phyloP scores from a whole-genome alignment of 2,797 vertebrate species.

The Fistularia commersonii region DNA sequence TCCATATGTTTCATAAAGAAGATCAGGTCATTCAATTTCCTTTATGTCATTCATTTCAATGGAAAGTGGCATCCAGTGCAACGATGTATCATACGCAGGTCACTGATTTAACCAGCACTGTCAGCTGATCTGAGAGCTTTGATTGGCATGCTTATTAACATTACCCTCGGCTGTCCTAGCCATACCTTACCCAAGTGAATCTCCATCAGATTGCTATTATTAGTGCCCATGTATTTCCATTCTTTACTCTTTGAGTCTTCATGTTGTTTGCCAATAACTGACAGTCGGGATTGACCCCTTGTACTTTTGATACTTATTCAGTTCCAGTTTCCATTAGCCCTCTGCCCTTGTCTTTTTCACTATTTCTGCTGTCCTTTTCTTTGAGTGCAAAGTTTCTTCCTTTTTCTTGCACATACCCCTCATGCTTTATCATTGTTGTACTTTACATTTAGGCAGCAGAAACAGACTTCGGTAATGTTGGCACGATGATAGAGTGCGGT shows the following conservation, averaged over 20 bases:
- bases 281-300: slow-evolving; percentile 54
- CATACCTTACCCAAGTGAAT: slow-evolving; percentile 64
- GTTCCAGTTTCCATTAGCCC: slow-evolving; percentile 65
- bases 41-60: slow-evolving; percentile 67
- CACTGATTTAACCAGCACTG: slow-evolving; percentile 67
- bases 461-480: slow-evolving; percentile 52
- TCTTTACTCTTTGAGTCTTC: slow-evolving; percentile 46
- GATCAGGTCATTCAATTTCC: slow-evolving; percentile 72
- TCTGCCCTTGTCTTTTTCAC: slow-evolving; percentile 36
- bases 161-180: slow-evolving; percentile 52
- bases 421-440: slow-evolving; percentile 39
- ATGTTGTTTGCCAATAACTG: slow-evolving; percentile 59
- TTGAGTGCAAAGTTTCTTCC: slow-evolving; percentile 26
- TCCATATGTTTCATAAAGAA: slow-evolving; percentile 59
- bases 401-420: slow-evolving; percentile 30
- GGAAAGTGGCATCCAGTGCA: slow-evolving; percentile 55
- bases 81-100: slow-evolving; percentile 65
- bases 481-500: slow-evolving; percentile 65
- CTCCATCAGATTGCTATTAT: slow-evolving; percentile 64
- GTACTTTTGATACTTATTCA: slow-evolving; percentile 48
- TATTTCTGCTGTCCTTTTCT: slow-evolving; percentile 23
- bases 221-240: slow-evolving; percentile 60
- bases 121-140: slow-evolving; percentile 59
- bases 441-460: slow-evolving; percentile 50
- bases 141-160: slow-evolving; percentile 74